A percentile compares a stretch with the other conserved stretches of the same genome.
phyloP scores from a whole-genome alignment of 2,888 invertebrate species.

The Agrilus mali region DNA sequence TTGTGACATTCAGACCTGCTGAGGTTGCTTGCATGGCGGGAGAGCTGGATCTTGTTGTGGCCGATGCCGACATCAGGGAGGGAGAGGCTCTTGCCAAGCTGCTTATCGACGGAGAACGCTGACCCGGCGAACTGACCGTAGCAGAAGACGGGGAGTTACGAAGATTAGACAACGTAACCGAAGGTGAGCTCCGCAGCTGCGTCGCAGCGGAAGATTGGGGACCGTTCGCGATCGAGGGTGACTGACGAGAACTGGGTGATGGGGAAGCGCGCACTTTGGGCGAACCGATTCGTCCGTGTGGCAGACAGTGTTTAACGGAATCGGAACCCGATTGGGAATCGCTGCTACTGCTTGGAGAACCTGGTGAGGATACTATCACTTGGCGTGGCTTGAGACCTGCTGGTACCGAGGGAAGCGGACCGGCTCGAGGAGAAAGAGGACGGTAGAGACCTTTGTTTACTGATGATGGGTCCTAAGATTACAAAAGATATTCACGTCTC shows the following conservation, averaged over 20 bases:
- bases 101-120: conserved; percentile 27
- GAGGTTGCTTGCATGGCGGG: conserved; percentile 42
- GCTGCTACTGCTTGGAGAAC: conserved; percentile 78
- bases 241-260: conserved; percentile 21
- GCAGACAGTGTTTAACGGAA: conserved; percentile 51
- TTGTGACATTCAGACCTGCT: conserved; percentile 48
- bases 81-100: conserved; percentile 36
- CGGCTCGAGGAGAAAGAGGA: conserved; percentile 56
- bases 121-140: conserved; percentile 28
- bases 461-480: conserved; percentile 52
- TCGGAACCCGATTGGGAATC: conserved; percentile 72
- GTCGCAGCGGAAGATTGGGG: conserved; percentile 19
- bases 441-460: conserved; percentile 59
- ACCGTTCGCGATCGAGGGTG: conserved; percentile 10
- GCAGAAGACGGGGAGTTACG: conserved; percentile 27
- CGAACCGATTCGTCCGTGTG: conserved; percentile 31
- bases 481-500: not conserved
- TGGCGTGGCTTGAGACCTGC: conserved; percentile 32
- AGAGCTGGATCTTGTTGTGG: conserved; percentile 26
- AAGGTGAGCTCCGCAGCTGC: conserved; percentile 26
- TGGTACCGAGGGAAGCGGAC: conserved; percentile 37
- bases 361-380: conserved; percentile 63
- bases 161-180: conserved; percentile 27
- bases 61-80: conserved; percentile 20
- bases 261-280: conserved; percentile 36